These are phyloP conservation scores for Tricholaema leucomelas DNA, from an alignment of 2,113 vertebrate genomes.

Conservation along the genomic window DNA sequence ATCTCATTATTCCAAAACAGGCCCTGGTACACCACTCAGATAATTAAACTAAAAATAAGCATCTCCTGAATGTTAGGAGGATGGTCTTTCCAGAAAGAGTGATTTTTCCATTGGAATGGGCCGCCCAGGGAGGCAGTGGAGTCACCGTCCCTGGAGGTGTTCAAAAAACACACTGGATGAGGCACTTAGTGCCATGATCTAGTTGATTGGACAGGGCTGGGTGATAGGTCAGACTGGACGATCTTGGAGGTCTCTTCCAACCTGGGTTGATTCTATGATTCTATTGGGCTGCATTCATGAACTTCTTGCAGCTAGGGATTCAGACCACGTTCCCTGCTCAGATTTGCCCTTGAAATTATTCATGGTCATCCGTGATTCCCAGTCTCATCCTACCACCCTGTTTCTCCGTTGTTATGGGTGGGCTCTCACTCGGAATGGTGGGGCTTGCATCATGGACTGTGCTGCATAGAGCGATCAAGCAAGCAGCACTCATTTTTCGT, in stretches of 20 bases:
- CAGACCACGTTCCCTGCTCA: neutral
- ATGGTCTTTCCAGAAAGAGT: no score
- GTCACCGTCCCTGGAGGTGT: no score
- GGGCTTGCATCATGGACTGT: neutral
- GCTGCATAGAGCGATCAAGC: accelerated
- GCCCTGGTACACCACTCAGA: neutral
- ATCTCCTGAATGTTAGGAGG: constrained; percentile 11
- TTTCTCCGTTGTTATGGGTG: neutral
- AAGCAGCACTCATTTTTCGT: neutral
- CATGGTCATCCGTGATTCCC: neutral
- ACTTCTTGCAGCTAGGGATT: neutral
- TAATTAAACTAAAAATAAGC: neutral
- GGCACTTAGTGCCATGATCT: no score
- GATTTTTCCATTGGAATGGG: no score
- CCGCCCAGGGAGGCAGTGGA: no score
- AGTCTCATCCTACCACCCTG: neutral
- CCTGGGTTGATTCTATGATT: no score
- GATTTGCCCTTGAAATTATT: neutral
- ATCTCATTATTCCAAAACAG: neutral
- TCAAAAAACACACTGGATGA: no score
- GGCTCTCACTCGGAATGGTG: neutral
- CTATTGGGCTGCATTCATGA: neutral
- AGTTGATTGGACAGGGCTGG: no score
- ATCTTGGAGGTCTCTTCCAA: no score
- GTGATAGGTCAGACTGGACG: no score